phyloP scores from a whole-genome alignment of 2,113 vertebrate species.

The Clarias macrocephalus region DNA sequence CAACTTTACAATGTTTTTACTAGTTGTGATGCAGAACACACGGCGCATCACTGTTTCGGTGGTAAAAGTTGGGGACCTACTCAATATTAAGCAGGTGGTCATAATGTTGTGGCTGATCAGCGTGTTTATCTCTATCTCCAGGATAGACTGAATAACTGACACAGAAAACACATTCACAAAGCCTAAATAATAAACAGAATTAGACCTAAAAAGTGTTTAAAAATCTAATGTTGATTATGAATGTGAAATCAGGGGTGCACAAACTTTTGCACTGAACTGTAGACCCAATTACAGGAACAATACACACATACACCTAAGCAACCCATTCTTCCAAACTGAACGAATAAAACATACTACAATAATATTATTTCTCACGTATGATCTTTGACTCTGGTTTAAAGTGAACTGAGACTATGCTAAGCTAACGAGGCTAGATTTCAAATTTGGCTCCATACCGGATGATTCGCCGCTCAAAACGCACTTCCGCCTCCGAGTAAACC shows the following conservation, averaged over 20 bases:
- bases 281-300: background rate
- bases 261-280: background rate
- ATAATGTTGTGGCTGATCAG: too few relatives aligned
- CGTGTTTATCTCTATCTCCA: too few relatives aligned
- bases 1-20: too few relatives aligned
- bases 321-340: background rate
- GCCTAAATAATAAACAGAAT: background rate
- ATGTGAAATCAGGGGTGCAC: background rate
- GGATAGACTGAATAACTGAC: too few relatives aligned
- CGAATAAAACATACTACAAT: background rate
- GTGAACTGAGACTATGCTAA: slow-evolving; percentile 12
- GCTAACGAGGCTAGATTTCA: slow-evolving; percentile 44
- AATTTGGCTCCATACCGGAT: slow-evolving; percentile 52
- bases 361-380: background rate
- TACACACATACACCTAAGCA: background rate
- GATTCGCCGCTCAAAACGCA: slow-evolving; percentile 3
- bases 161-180: background rate
- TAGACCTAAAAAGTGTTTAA: background rate
- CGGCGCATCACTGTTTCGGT: too few relatives aligned
- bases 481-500: background rate
- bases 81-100: too few relatives aligned
- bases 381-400: background rate
- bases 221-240: background rate
- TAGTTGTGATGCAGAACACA: too few relatives aligned
- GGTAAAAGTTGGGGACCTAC: too few relatives aligned